phyloP scores from a whole-genome alignment of 2,113 vertebrate genomes.

The Egretta garzetta region DNA sequence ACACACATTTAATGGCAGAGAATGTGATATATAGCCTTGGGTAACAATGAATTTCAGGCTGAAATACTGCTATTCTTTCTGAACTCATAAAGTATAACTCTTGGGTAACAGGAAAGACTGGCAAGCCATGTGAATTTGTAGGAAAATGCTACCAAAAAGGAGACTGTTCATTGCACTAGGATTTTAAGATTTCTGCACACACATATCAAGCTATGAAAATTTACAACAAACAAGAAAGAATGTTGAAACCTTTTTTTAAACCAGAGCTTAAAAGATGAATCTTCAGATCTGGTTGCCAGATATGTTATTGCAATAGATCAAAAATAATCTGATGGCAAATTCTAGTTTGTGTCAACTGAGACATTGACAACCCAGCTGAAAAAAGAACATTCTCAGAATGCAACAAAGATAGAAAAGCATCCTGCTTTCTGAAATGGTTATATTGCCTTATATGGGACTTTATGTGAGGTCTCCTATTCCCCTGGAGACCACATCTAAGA shows the following conservation, averaged over 20 bases:
- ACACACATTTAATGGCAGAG: not conserved
- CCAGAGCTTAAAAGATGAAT: not conserved
- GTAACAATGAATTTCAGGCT: not conserved
- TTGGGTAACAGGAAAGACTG: not conserved
- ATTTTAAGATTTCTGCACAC: not conserved
- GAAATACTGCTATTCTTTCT: not conserved
- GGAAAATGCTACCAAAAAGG: not conserved
- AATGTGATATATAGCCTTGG: not conserved
- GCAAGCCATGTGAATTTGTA: not conserved
- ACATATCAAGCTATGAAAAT: not conserved
- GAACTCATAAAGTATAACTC: not conserved
- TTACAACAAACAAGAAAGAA: not conserved
- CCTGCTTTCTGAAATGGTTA: not conserved
- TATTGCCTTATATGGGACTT: not conserved
- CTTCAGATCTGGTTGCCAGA: not conserved
- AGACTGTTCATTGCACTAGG: not conserved
- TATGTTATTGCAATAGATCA: accelerated
- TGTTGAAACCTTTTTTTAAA: not conserved
- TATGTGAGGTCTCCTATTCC: not conserved
- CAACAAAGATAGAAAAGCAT: not conserved
- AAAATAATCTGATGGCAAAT: not conserved
- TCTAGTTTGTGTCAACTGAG: not conserved
- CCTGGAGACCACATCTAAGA: not conserved
- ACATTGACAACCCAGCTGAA: not conserved
- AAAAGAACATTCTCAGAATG: not conserved